Percentiles rank a stretch among this genome's conserved stretches.
Conservation (phyloP, 2,888 invertebrate species). For the Melipona bicolor region DNA sequence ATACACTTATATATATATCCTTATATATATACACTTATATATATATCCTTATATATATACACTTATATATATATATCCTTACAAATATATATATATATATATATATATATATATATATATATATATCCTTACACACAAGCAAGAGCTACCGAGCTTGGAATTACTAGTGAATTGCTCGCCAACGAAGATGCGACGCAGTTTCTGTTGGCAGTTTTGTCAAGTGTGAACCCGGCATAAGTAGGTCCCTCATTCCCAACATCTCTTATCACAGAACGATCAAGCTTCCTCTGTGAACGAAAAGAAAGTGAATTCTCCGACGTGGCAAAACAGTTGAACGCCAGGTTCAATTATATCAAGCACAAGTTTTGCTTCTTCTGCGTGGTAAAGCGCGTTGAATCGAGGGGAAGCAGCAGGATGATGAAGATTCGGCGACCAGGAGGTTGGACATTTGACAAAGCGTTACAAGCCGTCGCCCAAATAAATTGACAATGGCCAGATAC, state of each 20-base stretch:
- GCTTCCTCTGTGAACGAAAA: background rate
- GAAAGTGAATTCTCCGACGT: background rate
- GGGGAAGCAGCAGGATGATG: constrained; percentile 2
- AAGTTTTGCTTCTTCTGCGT: background rate
- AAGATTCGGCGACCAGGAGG: background rate
- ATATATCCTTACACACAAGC: no score
- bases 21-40: no score
- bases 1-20: no score
- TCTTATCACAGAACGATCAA: no score
- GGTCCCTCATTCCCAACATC: background rate
- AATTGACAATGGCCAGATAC: constrained; percentile 33
- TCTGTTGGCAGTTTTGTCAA: no score
- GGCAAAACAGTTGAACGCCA: background rate
- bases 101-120: no score
- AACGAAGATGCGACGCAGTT: no score
- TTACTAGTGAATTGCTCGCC: no score
- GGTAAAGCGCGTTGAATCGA: background rate
- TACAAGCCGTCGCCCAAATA: constrained; percentile 42
- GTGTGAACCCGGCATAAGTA: background rate
- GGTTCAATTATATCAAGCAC: background rate
- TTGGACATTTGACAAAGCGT: constrained; percentile 41
- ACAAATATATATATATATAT: no score
- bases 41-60: no score
- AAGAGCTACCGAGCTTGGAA: no score
- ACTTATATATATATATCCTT: no score